A percentile compares a stretch with the other conserved stretches of the same genome.
phyloP scores from a whole-genome alignment of 1,140 invertebrate genomes.

The Catajapyx aquilonaris region DNA sequence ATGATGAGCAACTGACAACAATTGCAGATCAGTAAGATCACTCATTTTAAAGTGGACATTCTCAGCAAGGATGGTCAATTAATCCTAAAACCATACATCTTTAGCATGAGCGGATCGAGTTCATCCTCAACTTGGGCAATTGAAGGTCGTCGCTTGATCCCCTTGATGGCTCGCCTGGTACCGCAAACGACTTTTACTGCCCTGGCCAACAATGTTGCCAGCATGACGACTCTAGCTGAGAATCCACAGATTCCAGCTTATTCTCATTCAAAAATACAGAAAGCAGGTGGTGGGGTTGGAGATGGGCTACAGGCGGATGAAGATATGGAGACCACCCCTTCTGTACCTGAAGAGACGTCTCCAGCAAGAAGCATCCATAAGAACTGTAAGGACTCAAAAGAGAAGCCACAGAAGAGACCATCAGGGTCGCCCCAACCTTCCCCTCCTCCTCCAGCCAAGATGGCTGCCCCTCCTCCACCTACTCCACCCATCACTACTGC shows the following conservation, averaged over 20 bases:
- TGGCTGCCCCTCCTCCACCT: not conserved
- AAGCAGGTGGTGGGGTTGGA: no score
- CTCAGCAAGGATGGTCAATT: not conserved
- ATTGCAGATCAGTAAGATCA: conserved; percentile 76
- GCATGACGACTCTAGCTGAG: conserved; percentile 25
- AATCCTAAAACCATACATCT: conserved; percentile 11
- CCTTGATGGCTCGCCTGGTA: conserved; percentile 53
- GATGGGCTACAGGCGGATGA: conserved; percentile 5
- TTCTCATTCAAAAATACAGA: no score
- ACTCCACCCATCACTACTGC: not conserved
- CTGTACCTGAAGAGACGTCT: no score
- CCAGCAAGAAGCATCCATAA: no score
- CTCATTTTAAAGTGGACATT: no score
- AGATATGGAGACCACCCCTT: not conserved
- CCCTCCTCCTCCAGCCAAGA: not conserved
- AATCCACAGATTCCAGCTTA: conserved; percentile 23
- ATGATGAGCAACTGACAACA: conserved; percentile 68
- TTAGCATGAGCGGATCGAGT: conserved; percentile 55
- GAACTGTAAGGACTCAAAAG: no score
- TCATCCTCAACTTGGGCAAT: conserved; percentile 62
- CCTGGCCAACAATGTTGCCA: conserved; percentile 48
- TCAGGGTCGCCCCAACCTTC: not conserved
- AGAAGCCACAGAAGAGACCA: not conserved
- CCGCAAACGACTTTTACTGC: conserved; percentile 64
- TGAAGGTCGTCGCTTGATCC: conserved; percentile 60